phyloP scores from a whole-genome alignment of 2,888 invertebrate species.

The Leucophora obtusa region DNA sequence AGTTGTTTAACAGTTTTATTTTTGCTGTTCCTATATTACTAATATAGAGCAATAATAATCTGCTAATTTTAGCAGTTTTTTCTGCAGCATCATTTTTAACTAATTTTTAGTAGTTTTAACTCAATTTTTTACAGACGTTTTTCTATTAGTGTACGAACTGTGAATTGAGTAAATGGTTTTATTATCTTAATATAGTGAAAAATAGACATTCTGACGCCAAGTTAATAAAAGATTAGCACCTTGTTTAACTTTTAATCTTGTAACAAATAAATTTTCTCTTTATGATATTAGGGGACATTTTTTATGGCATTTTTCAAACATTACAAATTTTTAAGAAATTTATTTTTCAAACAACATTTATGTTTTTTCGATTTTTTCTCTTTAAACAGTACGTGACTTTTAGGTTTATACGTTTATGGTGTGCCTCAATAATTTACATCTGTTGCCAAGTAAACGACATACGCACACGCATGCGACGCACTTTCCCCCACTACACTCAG shows the following conservation, averaged over 20 bases:
- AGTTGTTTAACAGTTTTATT: too few relatives aligned
- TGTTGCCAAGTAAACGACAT: slow-evolving; percentile 63
- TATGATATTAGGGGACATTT: slow-evolving; percentile 16
- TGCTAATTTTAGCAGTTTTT: too few relatives aligned
- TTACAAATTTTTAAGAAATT: neutral
- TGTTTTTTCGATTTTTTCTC: neutral
- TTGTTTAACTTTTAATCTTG: slow-evolving; percentile 61
- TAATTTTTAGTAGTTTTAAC: too few relatives aligned
- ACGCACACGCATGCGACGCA: slow-evolving; percentile 30
- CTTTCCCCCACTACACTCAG: neutral
- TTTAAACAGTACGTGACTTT: slow-evolving; percentile 67
- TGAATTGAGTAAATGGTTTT: too few relatives aligned
- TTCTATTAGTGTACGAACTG: too few relatives aligned
- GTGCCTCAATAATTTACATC: slow-evolving; percentile 67
- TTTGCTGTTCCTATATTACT: too few relatives aligned
- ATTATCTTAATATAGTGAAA: slow-evolving; percentile 4
- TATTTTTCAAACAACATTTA: slow-evolving; percentile 35
- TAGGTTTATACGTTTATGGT: slow-evolving; percentile 63
- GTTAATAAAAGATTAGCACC: slow-evolving; percentile 63
- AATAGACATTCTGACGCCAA: slow-evolving; percentile 33
- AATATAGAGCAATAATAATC: too few relatives aligned
- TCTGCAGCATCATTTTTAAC: too few relatives aligned
- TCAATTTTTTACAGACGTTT: too few relatives aligned
- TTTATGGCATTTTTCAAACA: slow-evolving; percentile 25
- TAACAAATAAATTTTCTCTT: slow-evolving; percentile 55